Percentiles rank a stretch among this genome's conserved stretches.
Conservation (phyloP, 2,888 invertebrate genomes). For the Mystacides longicornis region DNA sequence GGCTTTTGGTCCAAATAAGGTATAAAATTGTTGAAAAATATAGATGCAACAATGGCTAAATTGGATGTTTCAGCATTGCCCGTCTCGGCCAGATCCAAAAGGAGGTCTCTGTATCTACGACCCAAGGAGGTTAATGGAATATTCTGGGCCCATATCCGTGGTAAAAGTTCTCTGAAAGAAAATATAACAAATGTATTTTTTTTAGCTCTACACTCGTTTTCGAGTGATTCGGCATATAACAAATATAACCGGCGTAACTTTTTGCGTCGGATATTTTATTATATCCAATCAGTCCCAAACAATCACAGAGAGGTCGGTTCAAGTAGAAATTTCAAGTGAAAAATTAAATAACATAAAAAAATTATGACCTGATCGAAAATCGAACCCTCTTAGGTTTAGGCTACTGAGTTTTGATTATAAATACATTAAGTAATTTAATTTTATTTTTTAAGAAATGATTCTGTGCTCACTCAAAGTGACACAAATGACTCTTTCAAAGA, state of each 20-base stretch:
- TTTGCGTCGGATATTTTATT: no score
- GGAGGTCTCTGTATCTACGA: neutral
- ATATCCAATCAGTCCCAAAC: no score
- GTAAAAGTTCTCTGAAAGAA: neutral
- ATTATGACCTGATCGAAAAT: neutral
- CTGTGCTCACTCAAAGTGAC: no score
- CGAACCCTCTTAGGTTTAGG: no score
- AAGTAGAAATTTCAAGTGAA: no score
- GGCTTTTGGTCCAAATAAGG: slow-evolving; percentile 8
- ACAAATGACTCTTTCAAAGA: no score
- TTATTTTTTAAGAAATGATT: no score
- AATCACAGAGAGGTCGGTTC: no score
- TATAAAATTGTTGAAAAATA: neutral
- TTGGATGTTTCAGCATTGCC: neutral
- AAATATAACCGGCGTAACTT: no score
- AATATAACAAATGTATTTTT: neutral
- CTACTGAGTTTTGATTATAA: no score
- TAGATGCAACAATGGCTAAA: neutral
- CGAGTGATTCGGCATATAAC: neutral
- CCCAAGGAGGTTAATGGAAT: slow-evolving; percentile 5
- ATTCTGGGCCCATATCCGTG: slow-evolving; percentile 3
- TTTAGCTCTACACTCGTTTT: no score
- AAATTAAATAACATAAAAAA: neutral
- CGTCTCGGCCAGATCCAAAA: neutral
- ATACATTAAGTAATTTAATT: no score